Evolutionary conservation across 1,140 invertebrate species (phyloP).

Genomic region (Formica selysi): DNA sequence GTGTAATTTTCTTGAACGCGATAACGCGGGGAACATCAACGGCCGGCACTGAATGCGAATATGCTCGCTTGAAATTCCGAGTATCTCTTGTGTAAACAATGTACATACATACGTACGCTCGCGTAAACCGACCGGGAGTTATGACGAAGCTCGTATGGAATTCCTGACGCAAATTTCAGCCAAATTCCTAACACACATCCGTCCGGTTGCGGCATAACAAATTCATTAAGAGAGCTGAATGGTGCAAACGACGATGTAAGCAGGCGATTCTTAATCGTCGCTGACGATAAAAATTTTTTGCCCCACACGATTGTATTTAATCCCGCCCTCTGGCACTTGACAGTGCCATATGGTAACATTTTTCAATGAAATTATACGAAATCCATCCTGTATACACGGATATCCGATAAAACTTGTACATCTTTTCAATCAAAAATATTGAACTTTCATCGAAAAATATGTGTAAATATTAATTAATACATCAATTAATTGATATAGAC

Average conservation of each 20-base stretch:
- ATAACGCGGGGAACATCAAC: conserved; percentile 9
- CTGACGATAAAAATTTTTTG: conserved; percentile 1
- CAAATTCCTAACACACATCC: conserved; percentile 45
- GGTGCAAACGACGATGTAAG: neutral
- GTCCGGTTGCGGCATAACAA: conserved; percentile 21
- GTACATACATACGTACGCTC: neutral
- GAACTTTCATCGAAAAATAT: neutral
- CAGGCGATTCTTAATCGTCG: neutral
- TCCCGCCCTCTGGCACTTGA: neutral
- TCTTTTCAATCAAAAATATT: neutral
- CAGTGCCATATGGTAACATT: neutral
- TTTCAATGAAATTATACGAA: neutral
- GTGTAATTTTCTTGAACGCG: neutral
- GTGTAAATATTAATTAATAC: neutral
- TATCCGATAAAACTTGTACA: neutral
- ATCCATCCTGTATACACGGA: neutral
- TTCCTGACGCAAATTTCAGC: conserved; percentile 57
- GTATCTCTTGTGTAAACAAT: conserved; percentile 52
- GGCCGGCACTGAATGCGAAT: neutral
- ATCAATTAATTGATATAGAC: neutral
- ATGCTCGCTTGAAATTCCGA: conserved; percentile 19
- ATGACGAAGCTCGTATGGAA: conserved; percentile 53
- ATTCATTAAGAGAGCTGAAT: conserved; percentile 39
- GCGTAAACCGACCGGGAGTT: conserved; percentile 16
- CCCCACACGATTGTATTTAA: conserved; percentile 7